Base-by-base conservation (phyloP, 2,113 vertebrate genomes). In the Thunnus maccoyii region DNA sequence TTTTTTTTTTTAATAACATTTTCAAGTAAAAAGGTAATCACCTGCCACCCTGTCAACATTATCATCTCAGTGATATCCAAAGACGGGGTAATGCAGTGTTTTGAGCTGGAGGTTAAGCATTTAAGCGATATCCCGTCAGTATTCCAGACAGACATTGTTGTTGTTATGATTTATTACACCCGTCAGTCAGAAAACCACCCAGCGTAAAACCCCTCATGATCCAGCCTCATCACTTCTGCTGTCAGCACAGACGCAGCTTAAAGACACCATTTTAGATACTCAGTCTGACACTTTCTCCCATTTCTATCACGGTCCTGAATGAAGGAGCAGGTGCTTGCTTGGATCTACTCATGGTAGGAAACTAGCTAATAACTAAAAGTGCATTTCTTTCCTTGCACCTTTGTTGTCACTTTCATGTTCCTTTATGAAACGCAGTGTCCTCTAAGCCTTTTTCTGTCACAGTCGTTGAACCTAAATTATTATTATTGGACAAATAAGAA, bases 201-300 rank as follows among this genome's bases (percentile, higher is more conserved):
- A 68, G 85, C 63, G 68, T 84, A 64, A 84, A 88, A 68, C 65
- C 72, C 75, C 57, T 84, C 60, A 72, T 86, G 86, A 82, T 48
- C 63, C 71, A 60, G 58, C 20, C 51, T 64, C 71, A 58, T 84
- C 65, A 60, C 44, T 57, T 80, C 55, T 68, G 72, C 76, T 79
- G 85, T 77, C 86, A 65, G 56, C 52, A 16, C 36, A 74, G 47
- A 61, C 57, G 27, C 51, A 17, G 18, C 48, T 50, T 48, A 58
- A 54, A 83, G 32, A 72, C 69, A 20, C 16, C 46, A 18, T 62
- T 75, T 76, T 27, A 41, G 65, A 73, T 9, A 41, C 55, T 61
- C 62, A 68, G 47, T 12, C 17, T 6, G 47, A 78, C 47, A 66
- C 62, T 52, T 47, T 76, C 17, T 60, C 16, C 30, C n/a, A 16